A percentile compares a stretch with the other conserved stretches of the same genome.
These are phyloP conservation scores for Anastrepha ludens DNA, from an alignment of 1,140 invertebrate species.

Conservation along the genomic window DNA sequence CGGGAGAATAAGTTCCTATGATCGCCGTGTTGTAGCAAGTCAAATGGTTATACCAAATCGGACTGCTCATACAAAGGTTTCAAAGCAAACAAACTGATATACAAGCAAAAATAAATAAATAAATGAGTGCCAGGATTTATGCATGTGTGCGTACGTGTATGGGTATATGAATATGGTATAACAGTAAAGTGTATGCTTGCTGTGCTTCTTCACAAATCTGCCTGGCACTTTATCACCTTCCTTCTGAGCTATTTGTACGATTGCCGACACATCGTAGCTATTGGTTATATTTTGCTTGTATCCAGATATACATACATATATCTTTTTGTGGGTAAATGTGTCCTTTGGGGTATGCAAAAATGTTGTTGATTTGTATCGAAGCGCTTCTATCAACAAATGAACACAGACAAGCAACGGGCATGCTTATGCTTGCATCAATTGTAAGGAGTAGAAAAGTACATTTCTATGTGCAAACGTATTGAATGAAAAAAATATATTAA, in stretches of 20 bases:
- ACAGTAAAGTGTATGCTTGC: neutral
- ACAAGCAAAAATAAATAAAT: neutral
- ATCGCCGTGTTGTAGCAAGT: neutral
- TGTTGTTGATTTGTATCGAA: constrained; percentile 42
- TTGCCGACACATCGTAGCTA: neutral
- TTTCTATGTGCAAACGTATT: neutral
- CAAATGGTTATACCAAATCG: neutral
- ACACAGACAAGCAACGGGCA: neutral
- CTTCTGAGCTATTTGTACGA: neutral
- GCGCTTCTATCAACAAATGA: constrained; percentile 33
- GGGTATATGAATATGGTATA: neutral
- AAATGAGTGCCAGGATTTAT: neutral
- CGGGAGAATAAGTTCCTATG: neutral
- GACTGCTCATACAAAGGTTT: constrained; percentile 14
- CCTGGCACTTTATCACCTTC: neutral
- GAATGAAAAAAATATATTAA: neutral
- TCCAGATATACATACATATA: neutral
- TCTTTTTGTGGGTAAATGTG: constrained; percentile 13
- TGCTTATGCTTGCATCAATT: neutral
- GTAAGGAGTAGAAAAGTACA: neutral
- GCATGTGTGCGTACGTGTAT: neutral
- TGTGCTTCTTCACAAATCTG: neutral
- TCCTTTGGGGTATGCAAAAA: constrained; percentile 40
- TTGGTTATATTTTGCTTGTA: neutral
- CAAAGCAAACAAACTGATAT: neutral